These are phyloP conservation scores for Anagrus nilaparvatae DNA, from an alignment of 1,140 invertebrate genomes.

Conservation along the genomic window DNA sequence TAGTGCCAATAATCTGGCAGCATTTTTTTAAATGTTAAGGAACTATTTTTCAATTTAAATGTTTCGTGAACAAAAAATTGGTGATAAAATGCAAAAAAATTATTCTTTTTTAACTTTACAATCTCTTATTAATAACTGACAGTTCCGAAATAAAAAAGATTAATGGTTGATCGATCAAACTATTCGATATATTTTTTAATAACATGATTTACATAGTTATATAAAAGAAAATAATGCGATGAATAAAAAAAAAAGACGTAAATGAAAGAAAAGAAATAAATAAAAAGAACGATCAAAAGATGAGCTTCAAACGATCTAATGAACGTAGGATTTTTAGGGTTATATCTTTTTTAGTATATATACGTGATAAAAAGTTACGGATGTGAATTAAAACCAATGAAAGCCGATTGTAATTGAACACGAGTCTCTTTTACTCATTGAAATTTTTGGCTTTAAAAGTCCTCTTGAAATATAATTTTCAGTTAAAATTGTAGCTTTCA, in stretches of 20 bases:
- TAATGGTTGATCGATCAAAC: conserved; percentile 1
- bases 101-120: no score
- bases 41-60: no score
- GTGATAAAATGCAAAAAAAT: no score
- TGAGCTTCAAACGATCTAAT: conserved; percentile 6
- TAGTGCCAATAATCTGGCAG: no score
- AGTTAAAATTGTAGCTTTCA: no score
- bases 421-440: conserved; percentile 19
- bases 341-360: conserved; percentile 10
- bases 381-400: conserved; percentile 27
- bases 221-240: conserved; percentile 2
- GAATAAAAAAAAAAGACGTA: conserved; percentile 5
- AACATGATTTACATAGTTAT: conserved; percentile 1
- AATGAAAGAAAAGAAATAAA: conserved; percentile 1
- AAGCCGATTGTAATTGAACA: conserved; percentile 31
- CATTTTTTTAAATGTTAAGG: no score
- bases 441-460: no score
- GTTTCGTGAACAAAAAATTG: no score
- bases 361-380: conserved; percentile 28
- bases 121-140: no score
- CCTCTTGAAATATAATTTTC: no score
- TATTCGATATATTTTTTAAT: conserved; percentile 1
- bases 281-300: conserved; percentile 23
- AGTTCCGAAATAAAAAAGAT: background rate
- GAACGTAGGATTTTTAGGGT: background rate